Base-by-base conservation (phyloP, 2,888 invertebrate genomes). In the Boloria euphrosyne region DNA sequence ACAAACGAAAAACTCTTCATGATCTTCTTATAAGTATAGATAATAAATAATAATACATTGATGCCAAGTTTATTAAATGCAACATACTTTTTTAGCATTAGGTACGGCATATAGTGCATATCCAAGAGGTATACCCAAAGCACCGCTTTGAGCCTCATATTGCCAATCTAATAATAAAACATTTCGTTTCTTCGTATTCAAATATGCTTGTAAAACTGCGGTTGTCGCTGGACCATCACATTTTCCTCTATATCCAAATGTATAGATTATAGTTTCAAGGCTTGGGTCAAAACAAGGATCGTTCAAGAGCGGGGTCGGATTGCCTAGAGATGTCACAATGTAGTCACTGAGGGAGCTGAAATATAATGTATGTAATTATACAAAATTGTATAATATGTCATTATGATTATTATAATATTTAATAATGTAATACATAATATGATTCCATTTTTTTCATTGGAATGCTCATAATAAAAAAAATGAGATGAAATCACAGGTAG, bases 101-200 rank as follows among this genome's bases (percentile, higher is more conserved):
- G 91, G 91, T 0, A 89, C 84, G 50, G 91, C 92, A 18, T 76
- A 77, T 3, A 89, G 69, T 7, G 80, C 84, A 64, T 92, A 93
- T 3, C 87, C 83, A 13, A 90, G 61, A 0, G 84, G 75, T 69
- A 85, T 82, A 1, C 90, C 90, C 0, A 90, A 71, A 6, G 82
- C 7, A 0, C 89, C 86, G 54, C 85, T 85, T 31, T 73, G 80
- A 0, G 92, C 91, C 70, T 92, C 91, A 43, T 87, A 80, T 65
- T 91, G 84, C 92, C 92, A 92, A 65, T 92, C 90, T 13, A 92
- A 65, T 0, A 92, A 82, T 1, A 92, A 64, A 0, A 92, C 83
- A 69, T 93, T 93, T 52, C 83, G 82, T 75, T 87, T 91, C 75
- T 71, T 85, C 59, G 78, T 87, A 2, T 74, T 73, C 54, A 92